Evolutionary conservation across 2,113 vertebrate species (phyloP), one percentile per base, ranked within the genome.

Genomic region (Artemisiospiza belli): DNA sequence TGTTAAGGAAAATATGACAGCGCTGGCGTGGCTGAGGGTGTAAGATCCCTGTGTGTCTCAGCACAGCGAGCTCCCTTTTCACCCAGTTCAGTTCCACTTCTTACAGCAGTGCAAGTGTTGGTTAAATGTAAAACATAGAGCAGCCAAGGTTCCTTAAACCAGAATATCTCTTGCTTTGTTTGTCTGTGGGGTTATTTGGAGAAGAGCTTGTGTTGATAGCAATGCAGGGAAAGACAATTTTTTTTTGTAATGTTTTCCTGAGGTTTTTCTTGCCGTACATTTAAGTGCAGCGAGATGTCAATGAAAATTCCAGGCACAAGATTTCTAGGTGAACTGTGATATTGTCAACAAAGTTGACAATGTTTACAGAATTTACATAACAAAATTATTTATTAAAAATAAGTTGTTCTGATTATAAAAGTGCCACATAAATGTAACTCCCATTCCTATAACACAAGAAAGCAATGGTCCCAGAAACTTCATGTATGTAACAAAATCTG

Each of bases 111-210:
- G 51, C 70, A 41, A 62, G 52, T 88, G 13, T 55, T 86, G 28
- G 20, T 64, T 86, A 86, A 67, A 73, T 37, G 28, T 35, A 68
- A 37, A 49, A 10, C 12, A 35, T 14, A 52, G 51, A 43, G 6
- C 39, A 61, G 47, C 35, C 22, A 11, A 90, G 41, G 41, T 52
- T 83, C 51, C 6, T 37, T 79, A 61, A 43, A 88, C 33, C 11
- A 74, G 19, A 69, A 15, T 67, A 16, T 54, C 18, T 33, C 30
- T 47, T 46, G 13, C 0, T 0, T 44, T 64, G 2, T 61, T 62
- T 89, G 21, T 63, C 30, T 61, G 33, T 37, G 41, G 44, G 69
- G 43, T 47, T 55, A 59, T 80, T 58, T 92, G 41, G 59, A 47
- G 72, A 68, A 49, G 27, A 47, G 2, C 13, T 59, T 63, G 16